A percentile compares a stretch with the other conserved stretches of the same genome.
These are phyloP conservation scores for Montipora sp. DNA, from an alignment of 64 coral and sea anemone species.

Conservation along the genomic window DNA sequence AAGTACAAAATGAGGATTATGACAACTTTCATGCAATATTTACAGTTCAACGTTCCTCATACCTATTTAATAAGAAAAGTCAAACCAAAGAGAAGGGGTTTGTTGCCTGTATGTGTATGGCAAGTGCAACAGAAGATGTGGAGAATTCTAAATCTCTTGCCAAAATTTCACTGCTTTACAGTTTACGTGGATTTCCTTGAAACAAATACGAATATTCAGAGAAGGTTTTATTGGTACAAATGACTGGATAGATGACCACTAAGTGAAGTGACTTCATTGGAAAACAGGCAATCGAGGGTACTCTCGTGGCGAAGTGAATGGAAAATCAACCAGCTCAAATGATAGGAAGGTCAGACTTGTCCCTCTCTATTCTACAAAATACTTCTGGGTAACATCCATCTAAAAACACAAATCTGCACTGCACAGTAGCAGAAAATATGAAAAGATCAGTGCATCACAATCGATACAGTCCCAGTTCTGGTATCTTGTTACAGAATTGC, in stretches of 20 bases:
- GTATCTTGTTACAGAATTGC: slow-evolving; percentile 7
- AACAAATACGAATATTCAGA: neutral
- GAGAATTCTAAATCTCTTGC: too few relatives aligned
- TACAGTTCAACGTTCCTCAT: neutral
- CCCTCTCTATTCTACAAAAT: too few relatives aligned
- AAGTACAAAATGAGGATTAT: neutral
- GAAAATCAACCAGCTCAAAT: neutral
- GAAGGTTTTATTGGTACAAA: neutral
- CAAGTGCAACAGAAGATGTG: too few relatives aligned
- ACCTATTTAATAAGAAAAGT: neutral
- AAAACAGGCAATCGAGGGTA: neutral
- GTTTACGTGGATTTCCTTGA: too few relatives aligned
- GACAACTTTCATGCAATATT: too few relatives aligned
- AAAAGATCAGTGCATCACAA: neutral
- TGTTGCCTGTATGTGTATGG: neutral
- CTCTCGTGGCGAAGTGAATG: neutral
- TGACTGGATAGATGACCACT: neutral
- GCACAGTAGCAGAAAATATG: neutral
- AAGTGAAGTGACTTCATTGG: neutral
- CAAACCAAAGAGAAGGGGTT: neutral
- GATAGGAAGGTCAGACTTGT: neutral
- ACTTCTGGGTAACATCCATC: neutral
- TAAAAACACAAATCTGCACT: slow-evolving; percentile 18
- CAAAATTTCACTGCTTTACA: too few relatives aligned
- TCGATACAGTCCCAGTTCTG: neutral